Evolutionary conservation across 2,888 invertebrate species (phyloP), one percentile per base, ranked within the genome.

Genomic region (Ceramica pisi): DNA sequence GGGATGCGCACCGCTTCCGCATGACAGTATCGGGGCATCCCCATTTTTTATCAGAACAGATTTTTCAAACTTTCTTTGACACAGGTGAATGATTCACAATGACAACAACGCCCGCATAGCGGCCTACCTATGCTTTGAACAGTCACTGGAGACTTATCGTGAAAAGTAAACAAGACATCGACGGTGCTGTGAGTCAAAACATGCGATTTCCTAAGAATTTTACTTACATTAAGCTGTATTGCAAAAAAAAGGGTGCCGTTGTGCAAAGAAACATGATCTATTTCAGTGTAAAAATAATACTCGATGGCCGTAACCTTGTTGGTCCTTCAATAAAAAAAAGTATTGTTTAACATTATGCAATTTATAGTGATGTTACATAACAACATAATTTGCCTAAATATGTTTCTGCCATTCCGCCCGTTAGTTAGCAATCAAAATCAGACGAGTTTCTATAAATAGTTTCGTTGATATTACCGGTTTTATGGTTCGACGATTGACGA

Each of bases 391-490:
- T 16, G 35, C 14, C 10, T 41, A 50, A 23, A 60, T 19, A 26
- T 9, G 1, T 14, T n/a, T 31, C 21, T 31, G 16, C n/a, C 12
- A 65, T 56, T 55, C 38, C 12, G 26, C 2, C 12, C 14, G 46
- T 65, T 48, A 41, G 8, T 21, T 46, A 64, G 14, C 21, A 55
- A 55, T 31, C 65, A 31, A 19, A 55, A 55, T 31, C 64, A 23
- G 21, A 75, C 26, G 19, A 48, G 55, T 48, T 41, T 31, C 8
- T 64, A 41, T 64, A 64, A 75, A 75, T 75, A 75, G 23, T 9
- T 44, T 41, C 12, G 1, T 14, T 12, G 16, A 65, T n/a, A n/a
- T 65, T 41, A 71, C 76, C 46, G 41, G 75, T 72, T 72, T 48
- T 23, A 10, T 48, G 16, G 3, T 10, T 41, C 23, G 31, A 10